Evolutionary conservation across 2,888 invertebrate genomes (phyloP).

Genomic region (Colostygia pectinataria): DNA sequence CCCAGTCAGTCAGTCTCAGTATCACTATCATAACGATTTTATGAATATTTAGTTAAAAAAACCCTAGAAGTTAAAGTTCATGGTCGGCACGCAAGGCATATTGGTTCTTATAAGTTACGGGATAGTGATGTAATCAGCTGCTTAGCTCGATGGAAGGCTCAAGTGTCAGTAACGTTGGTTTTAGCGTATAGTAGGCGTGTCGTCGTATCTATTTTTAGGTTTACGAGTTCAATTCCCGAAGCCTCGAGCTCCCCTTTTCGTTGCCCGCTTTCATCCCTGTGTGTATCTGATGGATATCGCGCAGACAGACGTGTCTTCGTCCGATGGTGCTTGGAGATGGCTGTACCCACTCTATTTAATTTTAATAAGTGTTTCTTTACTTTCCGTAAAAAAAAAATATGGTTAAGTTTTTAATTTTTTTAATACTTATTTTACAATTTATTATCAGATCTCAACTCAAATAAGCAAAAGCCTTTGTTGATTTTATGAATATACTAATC

Average conservation of each 20-base stretch:
- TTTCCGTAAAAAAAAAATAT: no score
- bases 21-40: no score
- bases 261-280: conserved; percentile 33
- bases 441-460: no score
- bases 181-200: conserved; percentile 49
- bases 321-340: not conserved
- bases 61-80: no score
- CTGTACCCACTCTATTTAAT: not conserved
- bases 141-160: conserved; percentile 35
- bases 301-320: conserved; percentile 33
- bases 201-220: conserved; percentile 74
- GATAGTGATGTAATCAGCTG: conserved; percentile 35
- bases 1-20: no score
- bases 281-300: conserved; percentile 40
- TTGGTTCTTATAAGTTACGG: conserved; percentile 38
- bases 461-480: no score
- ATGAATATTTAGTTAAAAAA: no score
- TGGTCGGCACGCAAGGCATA: conserved; percentile 32
- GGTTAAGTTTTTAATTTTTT: no score
- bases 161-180: conserved; percentile 38
- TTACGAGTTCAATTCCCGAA: conserved; percentile 73
- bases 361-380: no score
- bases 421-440: no score
- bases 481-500: no score
- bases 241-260: conserved; percentile 46